Percentiles rank a stretch among this genome's conserved stretches.
Conservation (phyloP, 2,113 vertebrate species). For the Pungitius pungitius region DNA sequence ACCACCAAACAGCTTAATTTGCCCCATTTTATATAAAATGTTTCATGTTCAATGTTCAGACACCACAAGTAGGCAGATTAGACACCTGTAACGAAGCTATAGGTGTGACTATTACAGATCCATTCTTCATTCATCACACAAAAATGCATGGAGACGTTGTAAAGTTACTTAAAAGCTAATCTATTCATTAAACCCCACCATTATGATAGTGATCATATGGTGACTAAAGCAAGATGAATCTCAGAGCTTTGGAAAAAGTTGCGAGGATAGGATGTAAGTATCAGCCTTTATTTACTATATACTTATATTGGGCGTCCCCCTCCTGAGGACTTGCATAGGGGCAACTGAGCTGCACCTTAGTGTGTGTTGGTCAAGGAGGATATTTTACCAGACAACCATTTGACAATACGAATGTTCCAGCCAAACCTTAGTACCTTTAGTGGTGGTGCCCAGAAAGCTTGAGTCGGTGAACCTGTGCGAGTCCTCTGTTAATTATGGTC, state of each 20-base stretch:
- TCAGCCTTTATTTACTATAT: constrained; percentile 98
- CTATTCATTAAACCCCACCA: constrained; percentile 99
- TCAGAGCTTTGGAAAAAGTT: constrained; percentile 99
- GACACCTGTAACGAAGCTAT: constrained; percentile 59
- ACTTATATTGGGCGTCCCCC: constrained; percentile 97
- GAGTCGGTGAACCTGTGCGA: constrained; percentile 81
- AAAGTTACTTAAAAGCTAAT: constrained; percentile 99
- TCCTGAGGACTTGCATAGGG: constrained; percentile 98
- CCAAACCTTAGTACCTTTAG: background rate
- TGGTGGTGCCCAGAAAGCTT: constrained; percentile 19
- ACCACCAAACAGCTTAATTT: constrained; percentile 32
- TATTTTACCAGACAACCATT: constrained; percentile 13
- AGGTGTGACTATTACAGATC: constrained; percentile 70
- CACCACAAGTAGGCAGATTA: constrained; percentile 57
- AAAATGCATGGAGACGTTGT: constrained; percentile 99
- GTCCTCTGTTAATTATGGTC: constrained; percentile 76
- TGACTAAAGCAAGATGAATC: constrained; percentile 99
- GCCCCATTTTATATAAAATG: constrained; percentile 43
- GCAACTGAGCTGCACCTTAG: constrained; percentile 85
- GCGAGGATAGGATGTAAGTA: constrained; percentile 99
- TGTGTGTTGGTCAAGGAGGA: constrained; percentile 19
- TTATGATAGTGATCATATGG: constrained; percentile 99
- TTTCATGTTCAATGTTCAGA: constrained; percentile 57
- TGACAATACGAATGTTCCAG: background rate
- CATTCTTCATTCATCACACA: constrained; percentile 88